Evolutionary conservation across 2,113 vertebrate species (phyloP), one percentile per base, ranked within the genome.

Genomic region (Uria lomvia): DNA sequence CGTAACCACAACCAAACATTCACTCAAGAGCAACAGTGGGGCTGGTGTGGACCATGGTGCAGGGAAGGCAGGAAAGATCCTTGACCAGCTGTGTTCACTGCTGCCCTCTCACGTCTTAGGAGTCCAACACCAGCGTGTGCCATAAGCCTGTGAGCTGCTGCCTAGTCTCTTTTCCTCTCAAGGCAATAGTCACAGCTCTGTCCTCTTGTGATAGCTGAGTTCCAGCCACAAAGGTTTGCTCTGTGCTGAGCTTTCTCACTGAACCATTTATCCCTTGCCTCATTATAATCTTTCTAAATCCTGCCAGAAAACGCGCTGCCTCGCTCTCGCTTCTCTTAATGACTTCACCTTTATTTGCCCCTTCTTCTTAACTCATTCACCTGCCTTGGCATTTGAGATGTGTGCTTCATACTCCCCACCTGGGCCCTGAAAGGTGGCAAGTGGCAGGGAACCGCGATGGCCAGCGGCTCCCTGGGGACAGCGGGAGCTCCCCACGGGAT

Each of bases 371-470:
- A 23, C 24, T 67, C 0, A 0, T 19, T 77, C 63, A 43, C n/a
- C 10, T n/a, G 7, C 43, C 52, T 56, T 2, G 0, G 50, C 15
- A 52, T 16, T 24, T 32, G 32, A 27, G 45, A 49, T n/a, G 30
- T 38, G 32, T 15, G 43, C 32, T 65, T 49, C 32, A 26, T 16
- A 15, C 29, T 55, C 36, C 1, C 3, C 20, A 43, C 23, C 30
- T 10, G 16, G 8, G 63, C 32, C 29, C 18, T 23, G 23, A 45
- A 49, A 75, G 18, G 30, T 59, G 34, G 36, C 10, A 15, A 49
- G 11, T 8, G 13, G 29, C 47, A 22, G 19, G 42, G 47, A 42
- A 67, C 10, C 0, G 0, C 0, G 3, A 20, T 2, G 6, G 53
- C 45, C 11, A 2, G 65, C 0, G 2, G 42, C 66, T 34, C 14